Evolutionary conservation across 1,140 invertebrate species (phyloP).

Genomic region (Latrodectus geometricus): DNA sequence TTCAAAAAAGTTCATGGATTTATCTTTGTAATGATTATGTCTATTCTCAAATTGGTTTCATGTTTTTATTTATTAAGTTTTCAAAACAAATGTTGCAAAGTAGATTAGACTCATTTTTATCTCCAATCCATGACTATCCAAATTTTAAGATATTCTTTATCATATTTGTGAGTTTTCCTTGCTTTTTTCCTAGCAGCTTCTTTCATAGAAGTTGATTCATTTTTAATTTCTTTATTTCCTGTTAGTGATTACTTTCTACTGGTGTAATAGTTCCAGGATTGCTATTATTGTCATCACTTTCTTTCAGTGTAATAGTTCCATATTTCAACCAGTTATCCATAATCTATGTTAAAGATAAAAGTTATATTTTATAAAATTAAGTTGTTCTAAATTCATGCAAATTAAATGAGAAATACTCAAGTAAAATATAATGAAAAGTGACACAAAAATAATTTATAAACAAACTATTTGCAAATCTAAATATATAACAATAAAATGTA

Average conservation of each 20-base stretch:
- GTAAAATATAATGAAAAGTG: no score
- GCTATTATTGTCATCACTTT: not conserved
- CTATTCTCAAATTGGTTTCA: conserved; percentile 18
- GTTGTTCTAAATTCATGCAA: no score
- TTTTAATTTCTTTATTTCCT: not conserved
- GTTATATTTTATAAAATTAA: not conserved
- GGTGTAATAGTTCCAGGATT: conserved; percentile 1
- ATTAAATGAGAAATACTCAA: no score
- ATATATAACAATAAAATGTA: no score
- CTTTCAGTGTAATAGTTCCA: conserved; percentile 6
- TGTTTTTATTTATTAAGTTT: not conserved
- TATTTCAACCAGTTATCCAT: not conserved
- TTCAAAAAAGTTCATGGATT: conserved; percentile 5
- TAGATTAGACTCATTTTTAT: no score
- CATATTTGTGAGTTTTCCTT: no score
- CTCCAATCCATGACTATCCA: no score
- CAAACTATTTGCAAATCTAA: no score
- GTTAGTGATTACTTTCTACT: not conserved
- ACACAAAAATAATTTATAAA: no score
- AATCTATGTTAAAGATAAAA: conserved; percentile 1
- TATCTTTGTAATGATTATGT: not conserved
- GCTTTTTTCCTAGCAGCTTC: no score
- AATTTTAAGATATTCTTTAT: no score
- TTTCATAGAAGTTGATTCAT: no score
- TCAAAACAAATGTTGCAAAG: not conserved